Percentiles rank a stretch among this genome's conserved stretches.
Evolutionary conservation across 2,888 invertebrate genomes (phyloP).

Genomic region (Trichopoda pennipes): DNA sequence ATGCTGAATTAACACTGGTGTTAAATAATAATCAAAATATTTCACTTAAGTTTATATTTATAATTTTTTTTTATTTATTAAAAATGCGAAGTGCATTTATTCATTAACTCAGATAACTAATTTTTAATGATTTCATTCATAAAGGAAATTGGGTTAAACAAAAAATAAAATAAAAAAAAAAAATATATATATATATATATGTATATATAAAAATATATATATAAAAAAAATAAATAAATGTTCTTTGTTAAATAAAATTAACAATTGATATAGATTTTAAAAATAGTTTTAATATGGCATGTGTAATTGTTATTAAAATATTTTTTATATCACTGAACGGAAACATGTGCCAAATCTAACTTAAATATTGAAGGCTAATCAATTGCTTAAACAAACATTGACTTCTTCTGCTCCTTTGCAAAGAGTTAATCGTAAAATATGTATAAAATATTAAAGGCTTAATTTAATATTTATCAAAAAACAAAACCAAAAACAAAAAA

Average conservation of each 20-base stretch:
- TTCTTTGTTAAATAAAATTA: conserved; percentile 49
- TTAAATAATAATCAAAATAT: no score
- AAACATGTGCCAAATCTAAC: conserved; percentile 66
- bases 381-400: conserved; percentile 41
- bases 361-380: conserved; percentile 66
- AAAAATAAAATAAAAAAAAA: background rate
- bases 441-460: conserved; percentile 26
- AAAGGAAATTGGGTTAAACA: conserved; percentile 27
- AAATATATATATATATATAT: conserved; percentile 8
- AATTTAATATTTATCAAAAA: conserved; percentile 13
- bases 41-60: background rate
- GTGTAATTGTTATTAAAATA: conserved; percentile 10
- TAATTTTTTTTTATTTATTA: background rate
- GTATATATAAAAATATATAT: no score
- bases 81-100: background rate
- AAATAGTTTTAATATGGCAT: background rate
- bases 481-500: background rate
- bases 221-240: conserved; percentile 8
- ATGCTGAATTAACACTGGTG: no score
- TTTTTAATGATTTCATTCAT: conserved; percentile 23
- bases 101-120: conserved; percentile 16
- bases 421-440: background rate
- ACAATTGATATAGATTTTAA: conserved; percentile 39
- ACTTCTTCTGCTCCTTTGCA: conserved; percentile 1
- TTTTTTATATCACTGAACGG: conserved; percentile 57